Base-by-base conservation (phyloP, 2,888 invertebrate species). In the Chymomyza caudatula region DNA sequence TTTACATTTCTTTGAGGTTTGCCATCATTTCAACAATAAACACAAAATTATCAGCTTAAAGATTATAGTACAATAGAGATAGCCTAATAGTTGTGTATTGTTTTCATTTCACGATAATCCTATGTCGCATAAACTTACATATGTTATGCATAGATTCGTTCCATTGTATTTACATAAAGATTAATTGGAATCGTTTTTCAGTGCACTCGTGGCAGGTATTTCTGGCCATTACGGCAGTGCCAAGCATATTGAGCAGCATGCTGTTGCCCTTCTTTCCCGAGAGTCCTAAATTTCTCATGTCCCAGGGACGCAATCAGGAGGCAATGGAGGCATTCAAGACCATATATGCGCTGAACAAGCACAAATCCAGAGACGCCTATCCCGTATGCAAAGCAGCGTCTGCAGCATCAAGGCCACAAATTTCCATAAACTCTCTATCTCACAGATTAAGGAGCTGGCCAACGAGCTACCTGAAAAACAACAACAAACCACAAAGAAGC, bases 321-420 rank as follows among this genome's bases (percentile, higher is more conserved):
- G 90, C 90, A 4, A 60, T 89, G 67, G 65, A 74, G 44, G 79
- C 86, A 11, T 86, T 90, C 72, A 90, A 90, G 63, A 91, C 87
- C 68, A 94, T 96, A 1, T 96, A 94, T 85, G 87, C 91, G 0
- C 84, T 92, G 47, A 96, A 96, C 80, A 93, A 92, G 1, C 93
- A 94, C 2, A 91, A 92, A 63, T 88, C 92, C 0, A 89, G 90
- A 37, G 92, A 93, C 3, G 91, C 92, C 0, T 96, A 92, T 90
- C 94, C 95, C 44, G 95, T 95, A 90, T 72, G 83, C 71, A 51
- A 49, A 5, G 17, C 2, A 20, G 22, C 29, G 29, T 13, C 25
- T 17, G 4, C 49, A 17, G 49, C 49, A 19, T 20, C 49, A 20
- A 49, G 49, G 19, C 49, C 49, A 17, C 43, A 17, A n/a, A 17